Base-by-base conservation (phyloP, 2,888 invertebrate genomes). In the Chesias legatella region DNA sequence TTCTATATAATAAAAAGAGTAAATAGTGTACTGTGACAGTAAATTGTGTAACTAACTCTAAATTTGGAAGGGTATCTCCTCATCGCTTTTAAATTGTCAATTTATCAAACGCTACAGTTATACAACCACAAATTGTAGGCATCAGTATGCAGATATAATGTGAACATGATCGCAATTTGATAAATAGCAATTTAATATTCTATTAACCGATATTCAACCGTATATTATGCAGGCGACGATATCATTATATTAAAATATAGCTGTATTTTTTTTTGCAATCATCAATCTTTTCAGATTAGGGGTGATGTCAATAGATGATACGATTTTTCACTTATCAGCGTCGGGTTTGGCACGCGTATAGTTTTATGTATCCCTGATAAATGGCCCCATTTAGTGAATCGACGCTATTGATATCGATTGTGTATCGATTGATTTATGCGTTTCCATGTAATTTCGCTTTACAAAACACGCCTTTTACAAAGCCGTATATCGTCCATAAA, bases 351-450 rank as follows among this genome's bases (percentile, higher is more conserved):
- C 79, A 78, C 83, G 82, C 76, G 77, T 70, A 58, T 48, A 53
- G 53, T 71, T 75, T 73, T 79, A 75, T 83, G 63, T 73, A 67
- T 63, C 68, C 67, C 71, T 68, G 75, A 81, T 84, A 82, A 83
- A 83, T 79, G 76, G 63, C 59, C 58, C 65, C 69, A 68, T 79
- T 75, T 77, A 71, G 72, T 71, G 68, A 76, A 76, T 78, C 73
- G 69, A 70, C 61, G 57, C 68, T 66, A 73, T 74, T 77, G 74
- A 76, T 77, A 74, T 67, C 68, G 64, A 73, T 73, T 70, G 62
- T 67, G 61, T 60, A 65, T 54, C 50, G 53, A 49, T 66, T 84
- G 85, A 88, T 88, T 88, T 88, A 86, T 80, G 29, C 28, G 53
- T 63, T 63, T 64, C 62, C 53, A 73, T 71, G 64, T 73, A 77